Conservation (phyloP, 2,888 invertebrate species). For the Nomada ruficornis region DNA sequence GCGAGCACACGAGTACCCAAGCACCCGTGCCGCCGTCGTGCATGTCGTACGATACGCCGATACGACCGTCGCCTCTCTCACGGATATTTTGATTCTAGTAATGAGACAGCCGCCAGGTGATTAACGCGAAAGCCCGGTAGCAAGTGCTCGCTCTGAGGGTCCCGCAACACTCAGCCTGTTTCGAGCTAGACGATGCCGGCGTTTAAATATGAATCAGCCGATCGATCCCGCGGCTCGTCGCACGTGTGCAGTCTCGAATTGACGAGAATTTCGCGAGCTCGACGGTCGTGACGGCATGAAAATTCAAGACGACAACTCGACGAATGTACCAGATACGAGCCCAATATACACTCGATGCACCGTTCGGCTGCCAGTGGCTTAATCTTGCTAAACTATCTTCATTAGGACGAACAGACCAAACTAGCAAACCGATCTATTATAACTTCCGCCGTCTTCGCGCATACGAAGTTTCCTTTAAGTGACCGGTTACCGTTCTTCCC, state of each 20-base stretch:
- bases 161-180: background rate
- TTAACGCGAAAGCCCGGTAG: slow-evolving; percentile 45
- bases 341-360: background rate
- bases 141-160: slow-evolving; percentile 6
- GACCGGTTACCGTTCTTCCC: slow-evolving; percentile 49
- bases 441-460: slow-evolving; percentile 15
- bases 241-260: background rate
- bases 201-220: slow-evolving; percentile 61
- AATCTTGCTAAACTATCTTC: background rate
- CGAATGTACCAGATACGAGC: background rate
- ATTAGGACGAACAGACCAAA: no score
- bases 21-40: background rate
- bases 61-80: slow-evolving; percentile 16
- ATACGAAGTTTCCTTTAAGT: slow-evolving; percentile 54
- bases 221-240: slow-evolving; percentile 31
- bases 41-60: background rate
- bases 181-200: slow-evolving; percentile 40
- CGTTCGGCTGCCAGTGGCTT: background rate
- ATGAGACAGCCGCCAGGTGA: slow-evolving; percentile 51
- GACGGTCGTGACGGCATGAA: background rate
- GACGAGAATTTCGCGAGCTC: background rate
- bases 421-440: background rate
- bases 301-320: slow-evolving; percentile 2
- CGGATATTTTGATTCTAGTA: slow-evolving; percentile 58
- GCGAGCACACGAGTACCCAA: background rate